Percentiles rank a stretch among this genome's conserved stretches.
phyloP scores from a whole-genome alignment of 2,888 invertebrate genomes.

The Chesias legatella region DNA sequence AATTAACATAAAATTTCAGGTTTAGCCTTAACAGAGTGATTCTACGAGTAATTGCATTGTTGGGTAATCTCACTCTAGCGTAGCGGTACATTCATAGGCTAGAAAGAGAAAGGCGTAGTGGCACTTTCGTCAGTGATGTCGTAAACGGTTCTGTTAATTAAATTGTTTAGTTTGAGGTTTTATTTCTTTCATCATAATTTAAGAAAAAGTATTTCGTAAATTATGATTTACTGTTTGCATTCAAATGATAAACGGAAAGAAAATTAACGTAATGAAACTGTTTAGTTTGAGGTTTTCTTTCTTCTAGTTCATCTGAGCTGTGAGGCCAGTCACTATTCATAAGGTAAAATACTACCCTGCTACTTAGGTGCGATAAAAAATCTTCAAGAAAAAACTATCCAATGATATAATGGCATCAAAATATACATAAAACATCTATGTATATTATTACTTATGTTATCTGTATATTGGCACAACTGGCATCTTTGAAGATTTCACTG shows the following conservation, averaged over 20 bases:
- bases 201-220: slow-evolving; percentile 7
- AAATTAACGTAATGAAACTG: too few species aligned
- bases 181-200: neutral
- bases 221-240: too few species aligned
- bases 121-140: slow-evolving; percentile 56
- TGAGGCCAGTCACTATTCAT: too few species aligned
- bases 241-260: too few species aligned
- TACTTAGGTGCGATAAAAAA: too few species aligned
- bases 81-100: slow-evolving; percentile 37
- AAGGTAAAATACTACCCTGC: too few species aligned
- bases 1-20: slow-evolving; percentile 78
- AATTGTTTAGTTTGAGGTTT: slow-evolving; percentile 28
- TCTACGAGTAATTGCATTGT: slow-evolving; percentile 52
- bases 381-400: too few species aligned
- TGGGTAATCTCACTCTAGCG: slow-evolving; percentile 55
- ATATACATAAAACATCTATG: too few species aligned
- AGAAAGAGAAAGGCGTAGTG: slow-evolving; percentile 44
- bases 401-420: too few species aligned
- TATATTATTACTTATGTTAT: neutral
- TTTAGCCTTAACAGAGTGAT: slow-evolving; percentile 67
- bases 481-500: slow-evolving; percentile 13
- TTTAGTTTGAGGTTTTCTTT: too few species aligned
- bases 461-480: slow-evolving; percentile 3
- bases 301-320: too few species aligned
- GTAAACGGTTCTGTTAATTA: slow-evolving; percentile 54